phyloP scores from a whole-genome alignment of 2,797 vertebrate species.

The Alosa sapidissima region DNA sequence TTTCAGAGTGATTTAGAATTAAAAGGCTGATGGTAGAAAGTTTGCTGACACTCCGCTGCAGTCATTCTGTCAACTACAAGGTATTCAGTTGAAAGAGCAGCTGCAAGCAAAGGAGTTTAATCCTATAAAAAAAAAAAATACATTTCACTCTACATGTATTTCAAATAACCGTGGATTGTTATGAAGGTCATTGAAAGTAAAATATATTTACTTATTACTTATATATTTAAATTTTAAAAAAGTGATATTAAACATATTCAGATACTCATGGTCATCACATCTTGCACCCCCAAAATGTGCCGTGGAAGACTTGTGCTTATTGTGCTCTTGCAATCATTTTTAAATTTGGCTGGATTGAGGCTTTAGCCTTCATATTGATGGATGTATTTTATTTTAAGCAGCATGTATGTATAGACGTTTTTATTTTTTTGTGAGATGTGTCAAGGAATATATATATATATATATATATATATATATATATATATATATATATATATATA shows the following conservation, averaged over 20 bases:
- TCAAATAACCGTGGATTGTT: neutral
- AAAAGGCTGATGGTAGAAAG: neutral
- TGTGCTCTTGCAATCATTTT: neutral
- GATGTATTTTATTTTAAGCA: neutral
- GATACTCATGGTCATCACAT: neutral
- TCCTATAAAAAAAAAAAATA: neutral
- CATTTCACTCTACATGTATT: neutral
- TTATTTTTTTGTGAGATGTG: too few species aligned
- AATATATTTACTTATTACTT: neutral
- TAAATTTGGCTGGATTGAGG: neutral
- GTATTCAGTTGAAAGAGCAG: neutral
- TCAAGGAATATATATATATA: too few species aligned
- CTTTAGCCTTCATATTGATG: neutral
- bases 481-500: too few species aligned
- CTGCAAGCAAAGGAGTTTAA: neutral
- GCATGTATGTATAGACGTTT: too few species aligned
- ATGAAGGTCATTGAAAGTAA: neutral
- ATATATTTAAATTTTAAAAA: neutral
- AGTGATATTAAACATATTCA: neutral
- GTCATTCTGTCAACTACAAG: neutral
- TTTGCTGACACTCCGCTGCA: neutral
- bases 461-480: too few species aligned
- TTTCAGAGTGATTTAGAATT: neutral
- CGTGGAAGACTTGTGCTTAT: neutral
- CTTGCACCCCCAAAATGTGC: neutral